Evolutionary conservation across 2,888 invertebrate species (phyloP).

Genomic region (Phrixothrix hirtus): DNA sequence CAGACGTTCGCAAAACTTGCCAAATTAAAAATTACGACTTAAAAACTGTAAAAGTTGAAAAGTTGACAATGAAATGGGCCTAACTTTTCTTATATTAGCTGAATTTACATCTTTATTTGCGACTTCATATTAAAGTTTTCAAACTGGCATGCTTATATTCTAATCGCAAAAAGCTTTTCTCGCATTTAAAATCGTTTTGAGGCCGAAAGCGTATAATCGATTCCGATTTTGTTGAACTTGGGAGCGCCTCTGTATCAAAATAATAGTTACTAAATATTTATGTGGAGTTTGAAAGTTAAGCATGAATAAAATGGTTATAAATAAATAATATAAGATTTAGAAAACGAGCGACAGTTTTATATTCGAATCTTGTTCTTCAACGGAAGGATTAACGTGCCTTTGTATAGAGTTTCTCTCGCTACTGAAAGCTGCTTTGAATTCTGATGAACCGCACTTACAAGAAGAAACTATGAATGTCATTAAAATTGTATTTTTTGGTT

Average conservation of each 20-base stretch:
- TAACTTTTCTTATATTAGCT: constrained; percentile 34
- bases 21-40: constrained; percentile 39
- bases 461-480: constrained; percentile 30
- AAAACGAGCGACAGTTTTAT: constrained; percentile 32
- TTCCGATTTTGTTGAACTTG: constrained; percentile 17
- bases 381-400: constrained; percentile 39
- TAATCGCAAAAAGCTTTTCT: constrained; percentile 31
- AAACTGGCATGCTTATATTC: constrained; percentile 29
- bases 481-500: too few species aligned
- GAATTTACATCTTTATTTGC: constrained; percentile 39
- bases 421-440: constrained; percentile 35
- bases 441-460: constrained; percentile 34
- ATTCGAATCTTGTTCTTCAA: constrained; percentile 36
- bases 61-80: constrained; percentile 29
- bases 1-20: constrained; percentile 31
- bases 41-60: constrained; percentile 34
- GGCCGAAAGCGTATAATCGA: constrained; percentile 17
- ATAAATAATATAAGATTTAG: constrained; percentile 38
- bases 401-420: constrained; percentile 32
- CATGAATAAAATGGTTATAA: constrained; percentile 34
- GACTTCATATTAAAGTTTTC: constrained; percentile 34
- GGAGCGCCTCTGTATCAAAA: constrained; percentile 12
- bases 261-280: constrained; percentile 34
- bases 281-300: constrained; percentile 25
- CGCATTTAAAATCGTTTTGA: constrained; percentile 19